Evolutionary conservation across 2,888 invertebrate species (phyloP).

Genomic region (Drosophila mayaguana): DNA sequence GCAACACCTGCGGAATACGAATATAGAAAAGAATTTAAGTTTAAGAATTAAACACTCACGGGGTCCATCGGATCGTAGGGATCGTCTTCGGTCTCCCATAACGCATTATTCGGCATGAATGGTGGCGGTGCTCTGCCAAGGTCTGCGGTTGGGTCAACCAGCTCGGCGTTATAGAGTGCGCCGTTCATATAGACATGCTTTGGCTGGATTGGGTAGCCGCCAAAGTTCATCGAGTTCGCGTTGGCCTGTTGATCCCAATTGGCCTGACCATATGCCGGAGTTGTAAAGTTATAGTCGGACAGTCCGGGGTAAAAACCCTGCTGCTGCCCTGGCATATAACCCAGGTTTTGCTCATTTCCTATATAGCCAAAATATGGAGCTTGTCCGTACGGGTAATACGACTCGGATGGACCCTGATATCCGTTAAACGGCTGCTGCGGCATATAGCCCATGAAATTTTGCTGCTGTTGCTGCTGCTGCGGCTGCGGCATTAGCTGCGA

Average conservation of each 20-base stretch:
- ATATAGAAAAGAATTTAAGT: background rate
- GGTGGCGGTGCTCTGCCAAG: too few species aligned
- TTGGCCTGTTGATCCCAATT: background rate
- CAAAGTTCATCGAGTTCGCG: background rate
- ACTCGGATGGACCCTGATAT: background rate
- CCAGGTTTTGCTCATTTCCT: background rate
- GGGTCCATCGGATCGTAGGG: conserved; percentile 17
- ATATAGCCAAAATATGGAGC: background rate
- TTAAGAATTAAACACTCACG: conserved; percentile 13
- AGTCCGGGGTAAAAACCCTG: background rate
- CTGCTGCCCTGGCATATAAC: background rate
- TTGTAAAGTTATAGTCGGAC: background rate
- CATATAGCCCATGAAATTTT: background rate
- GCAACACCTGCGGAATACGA: background rate
- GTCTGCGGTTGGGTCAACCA: background rate
- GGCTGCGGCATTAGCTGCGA: background rate
- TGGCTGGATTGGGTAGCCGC: background rate
- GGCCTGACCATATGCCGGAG: background rate
- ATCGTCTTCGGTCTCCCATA: background rate
- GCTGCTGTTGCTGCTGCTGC: background rate
- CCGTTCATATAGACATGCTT: conserved; percentile 28
- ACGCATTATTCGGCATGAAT: background rate
- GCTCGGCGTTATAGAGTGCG: conserved; percentile 22
- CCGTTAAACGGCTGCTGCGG: background rate
- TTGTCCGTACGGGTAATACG: background rate